Base-by-base conservation (phyloP, 2,797 vertebrate species). In the Enteromius thamalakanensis region DNA sequence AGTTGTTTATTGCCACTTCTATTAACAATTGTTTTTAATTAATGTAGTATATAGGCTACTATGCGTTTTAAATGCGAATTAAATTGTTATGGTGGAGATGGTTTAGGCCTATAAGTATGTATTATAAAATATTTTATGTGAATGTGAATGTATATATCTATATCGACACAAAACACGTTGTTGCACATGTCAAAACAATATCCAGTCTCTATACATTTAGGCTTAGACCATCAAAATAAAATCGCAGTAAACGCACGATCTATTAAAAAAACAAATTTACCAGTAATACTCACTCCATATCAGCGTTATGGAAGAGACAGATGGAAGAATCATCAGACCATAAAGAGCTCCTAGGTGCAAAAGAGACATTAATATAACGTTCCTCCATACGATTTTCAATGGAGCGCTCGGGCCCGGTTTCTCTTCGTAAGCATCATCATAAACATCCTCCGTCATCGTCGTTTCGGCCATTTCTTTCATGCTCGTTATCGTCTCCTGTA, bases 361-460 rank as follows among this genome's bases (percentile, higher is more conserved):
- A 23, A 96, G n/a, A 49, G 19, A 10, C 97, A 99, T 98, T 77
- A 96, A 87, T 64, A 97, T 90, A 88, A 99, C 96, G 87, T 99
- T 99, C 90, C 96, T 96, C 98, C 98, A 99, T 68, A 98, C 97
- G 0, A 96, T 94, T n/a, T 51, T 81, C 42, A 23, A 51, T 0
- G 94, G 92, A 5, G 95, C 94, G 81, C 90, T 95, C 0, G 95
- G 95, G 17, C 95, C 96, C 21, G 93, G 92, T 82, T 95, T 95
- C 78, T 97, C 95, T 82, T 1, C 87, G 80, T 97, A 98, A 70
- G 91, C 96, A 82, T 95, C 95, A 89, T 99, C 97, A 84, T 96
- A 95, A 78, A 95, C 89, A 83, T 98, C 96, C 0, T 98, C 97
- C 19, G 53, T 82, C 14, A 81, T 75, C 58, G 53, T 60, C 53